Percentiles rank a stretch among this genome's conserved stretches.
These are phyloP conservation scores for Corythornis vintsioides DNA, from an alignment of 2,113 vertebrate genomes.

Conservation along the genomic window DNA sequence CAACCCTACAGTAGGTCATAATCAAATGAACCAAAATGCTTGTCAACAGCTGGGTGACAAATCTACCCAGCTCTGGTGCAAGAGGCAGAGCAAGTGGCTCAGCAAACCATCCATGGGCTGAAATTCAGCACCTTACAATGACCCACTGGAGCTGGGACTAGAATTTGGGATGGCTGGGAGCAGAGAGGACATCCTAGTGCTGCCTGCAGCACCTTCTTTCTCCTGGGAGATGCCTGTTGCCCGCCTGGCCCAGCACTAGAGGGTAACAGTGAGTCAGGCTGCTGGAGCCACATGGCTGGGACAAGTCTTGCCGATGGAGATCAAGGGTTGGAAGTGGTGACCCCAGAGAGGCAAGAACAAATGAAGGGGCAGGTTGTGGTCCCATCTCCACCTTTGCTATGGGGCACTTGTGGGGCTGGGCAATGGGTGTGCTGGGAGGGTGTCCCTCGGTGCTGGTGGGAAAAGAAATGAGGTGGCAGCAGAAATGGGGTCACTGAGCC, in stretches of 20 bases:
- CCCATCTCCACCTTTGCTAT: fast-evolving
- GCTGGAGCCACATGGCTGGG: neutral
- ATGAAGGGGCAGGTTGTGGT: neutral
- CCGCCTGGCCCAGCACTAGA: constrained; percentile 25
- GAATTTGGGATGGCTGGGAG: neutral
- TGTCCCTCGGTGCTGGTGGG: neutral
- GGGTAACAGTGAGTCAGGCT: constrained; percentile 55
- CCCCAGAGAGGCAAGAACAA: neutral
- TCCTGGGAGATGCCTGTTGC: neutral
- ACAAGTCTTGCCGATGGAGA: neutral
- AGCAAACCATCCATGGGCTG: neutral
- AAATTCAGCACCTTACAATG: neutral
- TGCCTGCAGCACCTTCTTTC: neutral
- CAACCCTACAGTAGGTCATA: neutral
- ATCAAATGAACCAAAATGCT: neutral
- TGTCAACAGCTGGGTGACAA: neutral
- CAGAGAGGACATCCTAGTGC: neutral
- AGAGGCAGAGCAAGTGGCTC: neutral
- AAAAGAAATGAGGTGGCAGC: neutral
- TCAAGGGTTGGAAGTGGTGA: neutral
- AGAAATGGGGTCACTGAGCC: fast-evolving
- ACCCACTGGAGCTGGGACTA: neutral
- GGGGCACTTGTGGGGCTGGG: neutral
- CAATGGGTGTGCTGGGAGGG: neutral
- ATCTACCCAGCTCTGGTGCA: fast-evolving